Evolutionary conservation across 2,888 invertebrate genomes (phyloP), one percentile per base, ranked within the genome.

Genomic region (Papilio protenor): DNA sequence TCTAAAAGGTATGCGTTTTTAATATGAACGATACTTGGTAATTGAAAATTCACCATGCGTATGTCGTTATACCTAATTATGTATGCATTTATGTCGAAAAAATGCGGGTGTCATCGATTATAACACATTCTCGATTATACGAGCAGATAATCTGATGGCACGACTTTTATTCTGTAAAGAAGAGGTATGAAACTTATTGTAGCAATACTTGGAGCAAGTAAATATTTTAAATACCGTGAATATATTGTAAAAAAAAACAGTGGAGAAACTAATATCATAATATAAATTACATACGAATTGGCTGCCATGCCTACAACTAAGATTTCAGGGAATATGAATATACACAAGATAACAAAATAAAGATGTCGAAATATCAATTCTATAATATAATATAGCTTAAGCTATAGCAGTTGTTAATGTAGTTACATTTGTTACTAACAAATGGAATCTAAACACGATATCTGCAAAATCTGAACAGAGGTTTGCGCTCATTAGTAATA

Each of bases 61-160:
- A 64, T 47, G 27, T 40, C 18, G 27, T n/a, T 1, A 16, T 59
- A 40, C 10, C 33, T 77, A 57, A 75, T 75, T 75, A 75, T 27
- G 45, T 78, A 75, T 64, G 55, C 71, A 75, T 75, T 74, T 77
- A 75, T 75, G 71, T 71, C 52, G 45, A 64, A 64, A 78, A 78
- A 61, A 78, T 78, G 71, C 72, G 57, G 61, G 78, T 45, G 47
- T 73, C 71, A 75, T 75, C 72, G 64, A 33, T 52, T 59, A 45
- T 57, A 66, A 75, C 73, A 75, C 57, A 75, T 75, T 78, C 71
- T 61, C 55, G 45, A 78, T 72, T 45, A 75, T 61, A 69, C 59
- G 33, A 27, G 57, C 57, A 57, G 57, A 73, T 66, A 77, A 73
- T 23, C 52, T 70, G 23, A 47, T 47, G 16, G 23, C 57, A 12